phyloP scores from a whole-genome alignment of 2,797 vertebrate species.

The Petrocephalus sullivani region DNA sequence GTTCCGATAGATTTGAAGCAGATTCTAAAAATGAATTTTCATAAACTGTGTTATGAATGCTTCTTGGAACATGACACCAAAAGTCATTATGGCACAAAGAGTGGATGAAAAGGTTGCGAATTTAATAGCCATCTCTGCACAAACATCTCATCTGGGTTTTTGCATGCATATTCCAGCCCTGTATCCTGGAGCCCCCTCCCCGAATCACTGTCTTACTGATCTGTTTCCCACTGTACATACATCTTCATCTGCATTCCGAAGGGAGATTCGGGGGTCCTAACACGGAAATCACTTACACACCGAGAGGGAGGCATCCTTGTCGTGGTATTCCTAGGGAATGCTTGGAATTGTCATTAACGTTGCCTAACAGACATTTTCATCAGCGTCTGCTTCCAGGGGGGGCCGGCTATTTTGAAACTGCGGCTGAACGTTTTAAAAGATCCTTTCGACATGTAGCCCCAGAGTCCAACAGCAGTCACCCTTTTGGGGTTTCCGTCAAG shows the following conservation, averaged over 20 bases:
- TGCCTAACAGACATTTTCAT: not conserved
- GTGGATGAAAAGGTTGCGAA: not conserved
- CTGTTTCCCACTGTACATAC: not conserved
- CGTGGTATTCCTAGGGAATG: not conserved
- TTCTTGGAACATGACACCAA: not conserved
- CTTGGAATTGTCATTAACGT: not conserved
- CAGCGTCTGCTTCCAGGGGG: not conserved
- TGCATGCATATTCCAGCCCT: not conserved
- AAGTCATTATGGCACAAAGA: not conserved
- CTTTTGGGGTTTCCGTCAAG: not conserved
- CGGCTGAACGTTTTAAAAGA: not conserved
- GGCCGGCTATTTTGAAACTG: not conserved
- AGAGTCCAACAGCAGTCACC: not conserved
- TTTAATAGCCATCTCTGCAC: slow-evolving; percentile 8
- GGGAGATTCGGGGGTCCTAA: slow-evolving; percentile 26
- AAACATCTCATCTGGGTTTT: slow-evolving; percentile 8
- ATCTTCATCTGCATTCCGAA: not conserved
- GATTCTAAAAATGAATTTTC: not conserved
- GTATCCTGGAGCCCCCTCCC: not conserved
- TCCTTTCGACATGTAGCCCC: too few species aligned
- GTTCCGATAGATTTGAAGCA: not conserved
- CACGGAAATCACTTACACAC: not conserved
- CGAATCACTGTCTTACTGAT: not conserved
- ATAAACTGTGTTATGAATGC: not conserved
- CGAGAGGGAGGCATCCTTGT: not conserved